These are phyloP conservation scores for Sylvilagus bachmani DNA, from an alignment of 2,113 vertebrate genomes.

Conservation along the genomic window DNA sequence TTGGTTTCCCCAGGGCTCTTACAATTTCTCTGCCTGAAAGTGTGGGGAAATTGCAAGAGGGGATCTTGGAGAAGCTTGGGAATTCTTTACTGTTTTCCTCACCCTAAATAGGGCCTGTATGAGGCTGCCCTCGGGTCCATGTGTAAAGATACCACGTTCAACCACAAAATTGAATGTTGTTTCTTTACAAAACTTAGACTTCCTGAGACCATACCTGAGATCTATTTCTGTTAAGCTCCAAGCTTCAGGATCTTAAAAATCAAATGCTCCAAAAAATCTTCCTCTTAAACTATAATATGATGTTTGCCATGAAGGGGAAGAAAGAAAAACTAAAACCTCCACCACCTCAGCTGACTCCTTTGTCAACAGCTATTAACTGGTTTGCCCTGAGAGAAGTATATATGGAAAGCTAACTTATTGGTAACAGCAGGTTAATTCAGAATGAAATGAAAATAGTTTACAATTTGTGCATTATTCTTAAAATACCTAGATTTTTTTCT, in stretches of 20 bases:
- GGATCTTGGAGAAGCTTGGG: not conserved
- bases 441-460: not conserved
- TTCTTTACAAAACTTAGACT: not conserved
- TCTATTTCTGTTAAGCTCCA: not conserved
- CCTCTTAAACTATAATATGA: not conserved
- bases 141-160: not conserved
- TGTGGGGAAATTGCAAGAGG: not conserved
- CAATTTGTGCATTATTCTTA: not conserved
- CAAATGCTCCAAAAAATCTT: not conserved
- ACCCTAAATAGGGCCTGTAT: not conserved
- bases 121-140: not conserved
- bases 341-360: not conserved
- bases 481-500: not conserved
- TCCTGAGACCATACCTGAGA: not conserved
- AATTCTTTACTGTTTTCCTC: not conserved
- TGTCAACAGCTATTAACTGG: not conserved
- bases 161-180: not conserved
- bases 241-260: constrained; percentile 29
- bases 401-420: not conserved
- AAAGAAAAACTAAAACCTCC: not conserved
- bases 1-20: not conserved
- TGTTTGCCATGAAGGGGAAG: not conserved
- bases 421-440: not conserved
- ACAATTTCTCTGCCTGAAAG: not conserved
- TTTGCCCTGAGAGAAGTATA: not conserved